Base-by-base conservation (phyloP, 2,797 vertebrate species). In the Poecile montanus region DNA sequence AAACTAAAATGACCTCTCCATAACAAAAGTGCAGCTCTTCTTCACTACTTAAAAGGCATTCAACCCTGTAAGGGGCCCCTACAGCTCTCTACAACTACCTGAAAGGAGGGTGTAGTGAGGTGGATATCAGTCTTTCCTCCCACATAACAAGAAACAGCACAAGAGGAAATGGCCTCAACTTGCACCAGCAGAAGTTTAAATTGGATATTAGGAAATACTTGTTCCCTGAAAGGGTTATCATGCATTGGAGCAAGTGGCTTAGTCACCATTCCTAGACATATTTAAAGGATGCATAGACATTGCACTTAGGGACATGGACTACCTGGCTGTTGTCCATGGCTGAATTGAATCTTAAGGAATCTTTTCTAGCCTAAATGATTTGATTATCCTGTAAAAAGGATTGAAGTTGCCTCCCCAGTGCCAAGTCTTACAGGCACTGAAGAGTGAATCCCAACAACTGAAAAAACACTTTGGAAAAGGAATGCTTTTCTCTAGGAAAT, bases 71-170 rank as follows among this genome's bases (percentile, higher is more conserved):
- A 36, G 10, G n/a, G 10, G 61, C 14, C 23, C 23, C 27, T 4
- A 58, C 6, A 0, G 0, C 13, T 44, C 34, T n/a, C 65, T 68
- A 16, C 10, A 44, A 3, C 50, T 38, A 15, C 15, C 25, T n/a
- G 11, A 76, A 75, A 47, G 14, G 26, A 79, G 13, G 17, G 1
- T 54, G 65, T 9, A 67, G 22, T 2, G 4, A 54, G 22, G 13
- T 14, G 47, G 8, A 0, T 1, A 8, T 30, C 67, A 51, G 32
- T 32, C 30, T 71, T 13, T n/a, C n/a, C 20, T 48, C 50, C 12
- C 48, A 54, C 3, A 7, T 19, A 80, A 27, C 2, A 48, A 40
- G 19, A 0, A 7, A 58, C 8, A 45, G n/a, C 45, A 80, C 18
- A 6, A 75, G 6, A 85, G 6, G 14, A 88, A 88, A 60, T 0